Evolutionary conservation across 1,140 invertebrate genomes (phyloP), one percentile per base, ranked within the genome.

Genomic region (Neoseiulus cucumeris): DNA sequence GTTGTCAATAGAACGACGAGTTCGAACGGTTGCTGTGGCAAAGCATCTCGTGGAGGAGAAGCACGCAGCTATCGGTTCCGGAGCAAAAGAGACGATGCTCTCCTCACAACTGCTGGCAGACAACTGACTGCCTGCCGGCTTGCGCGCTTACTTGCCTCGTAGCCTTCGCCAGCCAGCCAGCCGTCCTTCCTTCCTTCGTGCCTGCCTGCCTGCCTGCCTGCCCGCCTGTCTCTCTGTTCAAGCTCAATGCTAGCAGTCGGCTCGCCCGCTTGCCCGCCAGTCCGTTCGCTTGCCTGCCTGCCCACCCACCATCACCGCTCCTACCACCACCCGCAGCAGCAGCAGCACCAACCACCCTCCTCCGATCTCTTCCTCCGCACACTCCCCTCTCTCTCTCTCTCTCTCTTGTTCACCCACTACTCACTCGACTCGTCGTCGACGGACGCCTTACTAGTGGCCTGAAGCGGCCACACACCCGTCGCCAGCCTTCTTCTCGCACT

Each of bases 61-160:
- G 51, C 51, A 59, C 51, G 51, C 51, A 59, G 25, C 33, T 33
- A 59, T 25, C 51, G 25, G 51, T 17, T 59, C 51, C 51, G 25
- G 51, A 59, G 33, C 12, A 59, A 25, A 33, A 59, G 51, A 59
- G 51, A 59, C 51, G 51, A 59, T 25, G 25, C 51, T 59, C 51
- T 59, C 51, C 51, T 17, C 51, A 17, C 51, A 59, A 59, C 51
- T 2, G 51, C 14, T 20, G 33, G 22, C 25, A 59, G 51, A 59
- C 51, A 59, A 59, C 51, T 59, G 22, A 59, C 51, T 59, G 51
- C 17, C 17, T 33, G 51, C 51, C 51, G 12, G 51, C 25, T 17
- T 29, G 51, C 33, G 51, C 45, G 18, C 18, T 28, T 14, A 28
- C 45, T 47, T 47, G 45, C 45, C 4, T 4, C 4, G 45, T 14